A percentile compares a stretch with the other conserved stretches of the same genome.
Evolutionary conservation across 2,113 vertebrate genomes (phyloP).

Genomic region (Eudorcas thomsonii): DNA sequence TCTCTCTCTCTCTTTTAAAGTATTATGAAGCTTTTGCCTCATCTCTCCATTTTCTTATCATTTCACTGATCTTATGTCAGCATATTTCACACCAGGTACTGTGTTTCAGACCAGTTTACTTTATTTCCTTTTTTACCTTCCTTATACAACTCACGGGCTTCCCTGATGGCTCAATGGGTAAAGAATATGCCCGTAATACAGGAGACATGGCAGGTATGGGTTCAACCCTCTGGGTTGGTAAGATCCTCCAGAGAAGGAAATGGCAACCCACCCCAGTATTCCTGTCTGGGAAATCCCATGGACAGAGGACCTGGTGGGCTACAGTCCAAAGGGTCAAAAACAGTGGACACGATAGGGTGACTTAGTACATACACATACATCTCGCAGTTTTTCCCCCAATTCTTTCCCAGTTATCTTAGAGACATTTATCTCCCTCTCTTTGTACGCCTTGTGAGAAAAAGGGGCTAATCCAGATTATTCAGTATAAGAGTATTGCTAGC

Average conservation of each 20-base stretch:
- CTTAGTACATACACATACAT: background rate
- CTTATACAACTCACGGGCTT: background rate
- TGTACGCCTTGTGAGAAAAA: background rate
- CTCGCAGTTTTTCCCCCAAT: background rate
- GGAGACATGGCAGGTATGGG: background rate
- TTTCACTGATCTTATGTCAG: background rate
- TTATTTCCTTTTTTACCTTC: background rate
- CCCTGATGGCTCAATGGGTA: background rate
- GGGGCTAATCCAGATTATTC: background rate
- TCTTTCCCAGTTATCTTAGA: constrained; percentile 12
- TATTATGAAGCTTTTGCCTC: background rate
- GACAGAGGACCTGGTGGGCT: background rate
- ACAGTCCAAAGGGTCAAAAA: background rate
- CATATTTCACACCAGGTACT: background rate
- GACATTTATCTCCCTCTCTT: background rate
- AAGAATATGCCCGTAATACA: background rate
- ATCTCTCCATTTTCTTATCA: background rate
- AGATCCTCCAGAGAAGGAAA: background rate
- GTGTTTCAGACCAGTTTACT: background rate
- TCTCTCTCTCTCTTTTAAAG: background rate
- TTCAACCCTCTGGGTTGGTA: background rate
- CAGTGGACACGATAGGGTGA: background rate
- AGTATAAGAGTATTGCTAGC: background rate
- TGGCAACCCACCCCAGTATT: background rate
- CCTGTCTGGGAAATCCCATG: background rate